These are phyloP conservation scores for Drosophila ochracea DNA, from an alignment of 2,888 invertebrate species.

Conservation along the genomic window DNA sequence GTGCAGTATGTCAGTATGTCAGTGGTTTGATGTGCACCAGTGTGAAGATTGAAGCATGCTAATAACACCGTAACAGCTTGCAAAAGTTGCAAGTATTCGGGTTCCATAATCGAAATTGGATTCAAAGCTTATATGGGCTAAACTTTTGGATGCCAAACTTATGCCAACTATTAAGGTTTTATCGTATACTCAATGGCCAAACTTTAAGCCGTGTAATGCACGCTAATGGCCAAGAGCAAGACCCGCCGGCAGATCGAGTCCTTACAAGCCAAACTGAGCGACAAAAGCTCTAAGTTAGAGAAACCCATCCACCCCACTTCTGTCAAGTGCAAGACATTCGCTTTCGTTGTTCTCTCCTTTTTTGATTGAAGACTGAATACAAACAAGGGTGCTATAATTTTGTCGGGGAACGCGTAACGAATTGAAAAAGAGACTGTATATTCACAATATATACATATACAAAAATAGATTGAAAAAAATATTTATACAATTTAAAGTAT, in stretches of 20 bases:
- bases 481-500: neutral
- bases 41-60: neutral
- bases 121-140: constrained; percentile 20
- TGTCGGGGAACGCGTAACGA: neutral
- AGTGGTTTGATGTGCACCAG: neutral
- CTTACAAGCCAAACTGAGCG: neutral
- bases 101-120: constrained; percentile 19
- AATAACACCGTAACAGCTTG: constrained; percentile 16
- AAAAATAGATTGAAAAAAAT: neutral
- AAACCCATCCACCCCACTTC: neutral
- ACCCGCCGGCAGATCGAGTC: neutral
- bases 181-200: constrained; percentile 24
- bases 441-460: neutral
- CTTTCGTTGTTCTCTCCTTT: neutral
- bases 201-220: constrained; percentile 35
- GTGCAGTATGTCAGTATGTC: neutral
- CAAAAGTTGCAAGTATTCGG: constrained; percentile 32
- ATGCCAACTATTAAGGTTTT: constrained; percentile 14
- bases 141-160: constrained; percentile 29
- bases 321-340: constrained; percentile 5
- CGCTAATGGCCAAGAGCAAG: constrained; percentile 32
- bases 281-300: neutral
- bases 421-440: neutral
- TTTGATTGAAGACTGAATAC: neutral
- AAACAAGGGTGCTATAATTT: neutral